phyloP scores from a whole-genome alignment of 2,888 invertebrate species.

The Maniola hyperantus region DNA sequence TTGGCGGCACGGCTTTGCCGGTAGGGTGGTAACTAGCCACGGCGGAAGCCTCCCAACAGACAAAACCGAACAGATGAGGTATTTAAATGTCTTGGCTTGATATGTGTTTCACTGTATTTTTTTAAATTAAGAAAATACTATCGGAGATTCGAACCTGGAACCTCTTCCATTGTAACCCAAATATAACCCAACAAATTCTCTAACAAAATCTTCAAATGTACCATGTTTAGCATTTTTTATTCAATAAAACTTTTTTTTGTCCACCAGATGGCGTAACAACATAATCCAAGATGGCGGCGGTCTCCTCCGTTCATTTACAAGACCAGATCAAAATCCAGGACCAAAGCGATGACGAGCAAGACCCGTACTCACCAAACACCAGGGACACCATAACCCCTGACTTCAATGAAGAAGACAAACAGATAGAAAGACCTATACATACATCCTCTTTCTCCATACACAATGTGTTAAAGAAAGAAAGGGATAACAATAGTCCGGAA shows the following conservation, averaged over 20 bases:
- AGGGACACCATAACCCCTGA: conserved; percentile 71
- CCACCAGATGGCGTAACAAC: conserved; percentile 71
- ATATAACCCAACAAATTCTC: no score
- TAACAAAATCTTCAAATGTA: no score
- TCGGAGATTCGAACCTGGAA: no score
- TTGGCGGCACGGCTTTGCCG: no score
- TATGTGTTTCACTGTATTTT: no score
- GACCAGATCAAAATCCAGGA: conserved; percentile 73
- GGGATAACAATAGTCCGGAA: conserved; percentile 73
- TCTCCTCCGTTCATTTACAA: conserved; percentile 68
- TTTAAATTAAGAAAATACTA: no score
- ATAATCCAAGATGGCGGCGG: conserved; percentile 71
- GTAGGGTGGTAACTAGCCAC: no score
- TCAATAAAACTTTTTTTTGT: conserved; percentile 33
- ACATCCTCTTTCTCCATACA: conserved; percentile 77
- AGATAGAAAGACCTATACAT: conserved; percentile 60
- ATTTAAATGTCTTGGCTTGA: no score
- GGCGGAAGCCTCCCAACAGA: no score
- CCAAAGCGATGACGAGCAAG: conserved; percentile 69
- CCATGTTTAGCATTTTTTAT: no score
- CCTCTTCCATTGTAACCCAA: no score
- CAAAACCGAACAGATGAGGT: no score
- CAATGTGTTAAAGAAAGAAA: conserved; percentile 76
- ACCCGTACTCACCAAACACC: conserved; percentile 71
- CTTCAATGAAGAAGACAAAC: conserved; percentile 68